A percentile compares a stretch with the other conserved stretches of the same genome.
Conservation (phyloP, 2,797 vertebrate species). For the Gadopsis bispinosus region DNA sequence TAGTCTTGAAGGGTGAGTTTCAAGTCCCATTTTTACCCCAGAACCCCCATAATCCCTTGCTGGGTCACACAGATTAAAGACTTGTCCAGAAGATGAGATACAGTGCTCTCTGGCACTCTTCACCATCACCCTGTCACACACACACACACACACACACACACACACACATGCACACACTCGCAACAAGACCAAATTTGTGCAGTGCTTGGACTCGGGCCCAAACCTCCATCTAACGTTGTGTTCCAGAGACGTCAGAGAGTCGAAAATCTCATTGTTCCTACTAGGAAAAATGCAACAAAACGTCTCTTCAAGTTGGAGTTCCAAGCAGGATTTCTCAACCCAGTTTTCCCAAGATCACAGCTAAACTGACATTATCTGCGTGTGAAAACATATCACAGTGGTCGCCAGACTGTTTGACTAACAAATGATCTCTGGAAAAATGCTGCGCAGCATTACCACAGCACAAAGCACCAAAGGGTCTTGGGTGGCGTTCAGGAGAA, state of each 20-base stretch:
- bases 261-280: constrained; percentile 14
- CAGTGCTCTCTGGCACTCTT: constrained; percentile 73
- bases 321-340: neutral
- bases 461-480: neutral
- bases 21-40: constrained; percentile 48
- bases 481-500: too few relatives aligned
- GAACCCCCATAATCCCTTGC: constrained; percentile 76
- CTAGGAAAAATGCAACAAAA: neutral
- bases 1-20: constrained; percentile 54
- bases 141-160: constrained; percentile 31
- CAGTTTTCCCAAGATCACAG: neutral
- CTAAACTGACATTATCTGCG: neutral
- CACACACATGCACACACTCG: constrained; percentile 25
- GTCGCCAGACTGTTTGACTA: neutral
- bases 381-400: too few relatives aligned
- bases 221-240: constrained; percentile 9
- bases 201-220: constrained; percentile 21
- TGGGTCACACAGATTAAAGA: constrained; percentile 82
- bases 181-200: neutral
- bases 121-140: constrained; percentile 45
- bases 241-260: constrained; percentile 29
- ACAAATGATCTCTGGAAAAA: neutral
- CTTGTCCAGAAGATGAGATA: constrained; percentile 80
- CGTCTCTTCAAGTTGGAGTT: neutral
- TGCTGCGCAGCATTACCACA: neutral